These are phyloP conservation scores for Perca fluviatilis DNA, from an alignment of 2,113 vertebrate genomes.

Conservation along the genomic window DNA sequence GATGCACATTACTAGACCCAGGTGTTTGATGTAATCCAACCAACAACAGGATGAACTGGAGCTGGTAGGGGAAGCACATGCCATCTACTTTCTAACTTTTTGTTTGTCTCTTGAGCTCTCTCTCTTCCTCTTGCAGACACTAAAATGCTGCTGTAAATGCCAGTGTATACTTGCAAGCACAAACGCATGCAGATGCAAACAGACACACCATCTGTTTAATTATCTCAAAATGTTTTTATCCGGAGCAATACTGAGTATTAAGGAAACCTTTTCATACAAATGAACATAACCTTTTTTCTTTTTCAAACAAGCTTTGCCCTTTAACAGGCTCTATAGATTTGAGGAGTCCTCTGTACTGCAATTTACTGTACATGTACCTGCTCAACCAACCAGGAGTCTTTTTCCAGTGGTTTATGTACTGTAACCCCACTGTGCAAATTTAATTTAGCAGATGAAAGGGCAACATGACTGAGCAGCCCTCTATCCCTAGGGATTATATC, in stretches of 20 bases:
- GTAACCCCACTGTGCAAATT: neutral
- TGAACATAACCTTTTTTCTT: neutral
- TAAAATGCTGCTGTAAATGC: constrained; percentile 10
- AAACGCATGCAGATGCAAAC: neutral
- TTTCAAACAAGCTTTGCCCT: constrained; percentile 10
- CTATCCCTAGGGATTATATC: neutral
- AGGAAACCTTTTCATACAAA: neutral
- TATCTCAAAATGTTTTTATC: neutral
- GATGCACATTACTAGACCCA: constrained; percentile 26
- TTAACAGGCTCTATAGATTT: constrained; percentile 6
- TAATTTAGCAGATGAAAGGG: constrained; percentile 10
- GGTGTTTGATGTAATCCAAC: constrained; percentile 49
- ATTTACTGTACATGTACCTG: constrained; percentile 4
- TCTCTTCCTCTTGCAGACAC: neutral
- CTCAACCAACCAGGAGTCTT: constrained; percentile 9
- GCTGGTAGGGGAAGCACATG: neutral
- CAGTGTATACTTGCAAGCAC: neutral
- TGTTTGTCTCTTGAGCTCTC: neutral
- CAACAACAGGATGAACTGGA: constrained; percentile 18
- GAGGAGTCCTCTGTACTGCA: neutral
- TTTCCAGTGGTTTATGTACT: neutral
- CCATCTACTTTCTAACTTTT: neutral
- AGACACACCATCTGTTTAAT: constrained; percentile 9
- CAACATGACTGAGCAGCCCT: constrained; percentile 17
- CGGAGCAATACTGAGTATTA: neutral